Conservation (phyloP, 2,888 invertebrate genomes). For the Caenorhabditis imperialis region DNA sequence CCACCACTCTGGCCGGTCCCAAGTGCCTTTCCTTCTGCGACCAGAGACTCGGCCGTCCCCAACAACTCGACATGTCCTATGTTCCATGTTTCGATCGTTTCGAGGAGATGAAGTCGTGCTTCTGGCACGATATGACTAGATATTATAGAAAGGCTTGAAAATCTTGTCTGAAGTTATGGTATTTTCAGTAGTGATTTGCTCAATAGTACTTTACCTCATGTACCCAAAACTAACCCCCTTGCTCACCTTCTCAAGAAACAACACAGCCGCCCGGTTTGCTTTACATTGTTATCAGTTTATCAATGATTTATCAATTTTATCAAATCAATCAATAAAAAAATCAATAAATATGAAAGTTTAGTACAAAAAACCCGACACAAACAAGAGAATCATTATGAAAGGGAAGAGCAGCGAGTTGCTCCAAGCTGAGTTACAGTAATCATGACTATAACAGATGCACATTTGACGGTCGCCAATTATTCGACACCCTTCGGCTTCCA, state of each 20-base stretch:
- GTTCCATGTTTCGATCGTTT: constrained; percentile 74
- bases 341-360: neutral
- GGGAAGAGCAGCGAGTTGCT: too few relatives aligned
- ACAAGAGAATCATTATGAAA: neutral
- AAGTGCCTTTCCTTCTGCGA: constrained; percentile 76
- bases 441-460: constrained; percentile 57
- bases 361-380: constrained; percentile 8
- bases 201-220: neutral
- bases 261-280: constrained; percentile 3
- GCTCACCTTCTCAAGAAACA: neutral
- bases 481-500: constrained; percentile 56
- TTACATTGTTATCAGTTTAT: constrained; percentile 1
- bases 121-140: constrained; percentile 72
- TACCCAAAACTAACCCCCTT: too few relatives aligned
- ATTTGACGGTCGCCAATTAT: constrained; percentile 50
- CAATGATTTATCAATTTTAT: neutral
- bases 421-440: constrained; percentile 47
- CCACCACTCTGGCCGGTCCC: constrained; percentile 72
- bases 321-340: neutral
- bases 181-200: neutral
- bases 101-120: constrained; percentile 74
- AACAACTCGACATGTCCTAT: constrained; percentile 70
- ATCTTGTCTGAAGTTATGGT: neutral
- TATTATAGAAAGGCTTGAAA: constrained; percentile 58
- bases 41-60: constrained; percentile 69